Conservation (phyloP, 2,113 vertebrate genomes). For the Tylochromis polylepis region DNA sequence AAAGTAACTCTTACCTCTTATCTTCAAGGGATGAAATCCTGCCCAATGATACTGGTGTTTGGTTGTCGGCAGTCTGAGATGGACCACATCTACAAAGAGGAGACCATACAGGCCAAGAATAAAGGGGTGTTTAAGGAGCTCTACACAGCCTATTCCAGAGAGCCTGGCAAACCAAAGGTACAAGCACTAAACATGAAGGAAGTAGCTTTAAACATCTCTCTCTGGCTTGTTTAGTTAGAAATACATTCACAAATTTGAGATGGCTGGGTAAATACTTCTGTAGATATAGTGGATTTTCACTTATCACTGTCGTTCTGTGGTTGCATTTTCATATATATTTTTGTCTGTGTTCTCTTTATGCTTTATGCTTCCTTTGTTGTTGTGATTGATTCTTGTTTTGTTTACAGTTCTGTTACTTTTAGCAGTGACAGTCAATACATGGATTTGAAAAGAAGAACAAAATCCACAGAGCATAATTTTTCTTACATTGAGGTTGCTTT, state of each 20-base stretch:
- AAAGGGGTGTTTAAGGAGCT: constrained; percentile 91
- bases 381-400: background rate
- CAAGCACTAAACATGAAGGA: background rate
- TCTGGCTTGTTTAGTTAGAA: background rate
- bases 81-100: constrained; percentile 96
- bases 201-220: background rate
- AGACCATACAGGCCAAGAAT: constrained; percentile 88
- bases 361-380: background rate
- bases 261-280: background rate
- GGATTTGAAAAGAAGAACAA: background rate
- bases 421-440: background rate
- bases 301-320: background rate
- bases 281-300: background rate
- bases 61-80: constrained; percentile 94
- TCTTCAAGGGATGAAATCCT: constrained; percentile 81
- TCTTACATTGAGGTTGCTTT: background rate
- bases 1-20: background rate
- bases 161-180: constrained; percentile 98
- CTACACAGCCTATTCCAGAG: constrained; percentile 92
- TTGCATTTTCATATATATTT: background rate
- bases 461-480: background rate
- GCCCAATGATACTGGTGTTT: constrained; percentile 93
- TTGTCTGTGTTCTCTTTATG: background rate
- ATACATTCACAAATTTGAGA: background rate
- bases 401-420: background rate